phyloP scores from a whole-genome alignment of 2,113 vertebrate genomes.

The Hemiscyllium ocellatum region DNA sequence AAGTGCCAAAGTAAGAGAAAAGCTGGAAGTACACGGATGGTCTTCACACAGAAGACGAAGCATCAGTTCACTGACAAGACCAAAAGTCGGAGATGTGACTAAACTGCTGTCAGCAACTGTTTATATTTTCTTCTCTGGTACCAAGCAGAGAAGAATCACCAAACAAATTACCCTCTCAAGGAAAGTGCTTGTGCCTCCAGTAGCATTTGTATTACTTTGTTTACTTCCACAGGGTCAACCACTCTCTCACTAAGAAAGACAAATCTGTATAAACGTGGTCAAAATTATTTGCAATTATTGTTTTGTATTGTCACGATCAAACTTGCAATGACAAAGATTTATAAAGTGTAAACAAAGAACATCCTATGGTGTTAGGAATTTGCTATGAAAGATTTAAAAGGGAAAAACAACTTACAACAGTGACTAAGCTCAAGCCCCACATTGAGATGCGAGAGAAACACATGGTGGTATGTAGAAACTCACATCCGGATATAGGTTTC shows the following conservation, averaged over 20 bases:
- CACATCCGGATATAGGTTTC: background rate
- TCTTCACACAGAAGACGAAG: background rate
- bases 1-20: background rate
- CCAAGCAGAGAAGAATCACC: background rate
- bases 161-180: background rate
- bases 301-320: background rate
- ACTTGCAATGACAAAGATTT: background rate
- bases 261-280: background rate
- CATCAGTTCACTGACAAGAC: background rate
- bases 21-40: background rate
- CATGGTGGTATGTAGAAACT: background rate
- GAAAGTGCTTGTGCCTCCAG: background rate
- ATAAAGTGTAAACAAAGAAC: background rate
- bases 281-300: background rate
- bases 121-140: background rate
- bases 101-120: background rate
- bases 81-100: background rate
- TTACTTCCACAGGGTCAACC: background rate
- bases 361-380: background rate
- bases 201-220: background rate
- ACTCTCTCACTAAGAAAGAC: background rate
- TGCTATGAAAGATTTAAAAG: background rate
- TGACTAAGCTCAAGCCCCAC: background rate
- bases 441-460: background rate
- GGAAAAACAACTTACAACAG: background rate